Evolutionary conservation across 2,888 invertebrate species (phyloP).

Genomic region (Diarsia mendica): DNA sequence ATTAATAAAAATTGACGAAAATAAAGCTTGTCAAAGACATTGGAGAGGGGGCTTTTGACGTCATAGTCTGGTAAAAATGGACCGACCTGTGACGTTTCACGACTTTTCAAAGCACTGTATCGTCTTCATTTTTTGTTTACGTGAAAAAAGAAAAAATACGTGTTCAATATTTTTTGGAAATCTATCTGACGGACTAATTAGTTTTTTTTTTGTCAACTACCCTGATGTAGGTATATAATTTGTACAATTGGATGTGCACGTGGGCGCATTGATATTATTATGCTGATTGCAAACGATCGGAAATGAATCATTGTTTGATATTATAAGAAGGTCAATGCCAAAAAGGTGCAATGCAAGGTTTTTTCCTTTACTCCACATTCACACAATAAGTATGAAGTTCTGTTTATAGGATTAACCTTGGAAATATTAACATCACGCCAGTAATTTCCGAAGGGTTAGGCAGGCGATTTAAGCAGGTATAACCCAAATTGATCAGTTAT

Average conservation of each 20-base stretch:
- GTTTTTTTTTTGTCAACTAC: too few species aligned
- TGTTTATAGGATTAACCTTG: not conserved
- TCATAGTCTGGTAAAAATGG: too few species aligned
- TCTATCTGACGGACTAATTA: too few species aligned
- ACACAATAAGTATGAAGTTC: not conserved
- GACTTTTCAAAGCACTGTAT: too few species aligned
- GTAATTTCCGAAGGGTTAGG: not conserved
- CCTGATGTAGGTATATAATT: too few species aligned
- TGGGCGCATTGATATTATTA: not conserved
- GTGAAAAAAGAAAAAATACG: too few species aligned
- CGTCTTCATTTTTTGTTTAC: too few species aligned
- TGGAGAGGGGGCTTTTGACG: too few species aligned
- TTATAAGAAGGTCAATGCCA: slow-evolving; percentile 12
- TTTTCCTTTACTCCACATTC: not conserved
- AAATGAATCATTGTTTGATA: slow-evolving; percentile 1
- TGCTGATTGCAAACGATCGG: not conserved
- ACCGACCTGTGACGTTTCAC: too few species aligned
- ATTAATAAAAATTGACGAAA: too few species aligned
- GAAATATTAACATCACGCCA: not conserved
- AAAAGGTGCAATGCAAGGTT: not conserved
- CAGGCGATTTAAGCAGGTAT: not conserved
- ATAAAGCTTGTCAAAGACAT: too few species aligned
- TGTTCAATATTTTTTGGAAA: too few species aligned
- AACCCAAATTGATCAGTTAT: not conserved
- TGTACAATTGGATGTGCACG: not conserved